Percentiles rank a stretch among this genome's conserved stretches.
These are phyloP conservation scores for Torymus texanus DNA, from an alignment of 2,888 invertebrate species.

Conservation along the genomic window DNA sequence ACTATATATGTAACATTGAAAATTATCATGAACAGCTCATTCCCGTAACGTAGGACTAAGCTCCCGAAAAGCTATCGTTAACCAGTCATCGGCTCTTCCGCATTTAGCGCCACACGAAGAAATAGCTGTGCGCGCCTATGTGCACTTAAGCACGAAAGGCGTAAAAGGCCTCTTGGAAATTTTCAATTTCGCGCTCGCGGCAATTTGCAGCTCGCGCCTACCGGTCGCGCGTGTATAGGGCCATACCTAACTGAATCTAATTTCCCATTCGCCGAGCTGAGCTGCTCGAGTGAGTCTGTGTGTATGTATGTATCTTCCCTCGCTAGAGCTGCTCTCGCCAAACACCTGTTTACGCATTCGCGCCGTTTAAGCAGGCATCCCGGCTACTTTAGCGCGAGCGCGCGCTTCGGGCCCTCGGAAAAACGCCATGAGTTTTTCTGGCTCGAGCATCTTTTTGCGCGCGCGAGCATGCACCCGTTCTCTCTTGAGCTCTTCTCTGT, in stretches of 20 bases:
- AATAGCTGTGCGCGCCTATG: too few species aligned
- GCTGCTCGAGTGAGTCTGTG: neutral
- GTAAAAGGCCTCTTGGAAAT: constrained; percentile 18
- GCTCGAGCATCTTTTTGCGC: too few species aligned
- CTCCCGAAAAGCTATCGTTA: too few species aligned
- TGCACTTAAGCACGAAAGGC: neutral
- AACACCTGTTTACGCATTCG: constrained; percentile 51
- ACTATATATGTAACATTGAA: too few species aligned
- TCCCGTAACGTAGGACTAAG: neutral
- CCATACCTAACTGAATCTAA: constrained; percentile 37
- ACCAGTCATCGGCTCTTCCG: neutral
- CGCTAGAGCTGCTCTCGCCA: constrained; percentile 9
- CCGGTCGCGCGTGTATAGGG: neutral
- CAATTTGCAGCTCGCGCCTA: constrained; percentile 6
- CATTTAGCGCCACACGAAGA: neutral
- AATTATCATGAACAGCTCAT: too few species aligned
- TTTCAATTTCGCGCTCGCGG: constrained; percentile 42
- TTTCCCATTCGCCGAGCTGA: constrained; percentile 16
- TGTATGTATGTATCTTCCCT: too few species aligned
- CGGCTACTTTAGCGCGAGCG: constrained; percentile 1
- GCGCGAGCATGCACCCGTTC: too few species aligned
- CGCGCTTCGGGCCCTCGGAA: too few species aligned
- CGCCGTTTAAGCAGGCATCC: constrained; percentile 40
- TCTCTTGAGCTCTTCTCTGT: too few species aligned
- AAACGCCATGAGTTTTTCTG: neutral